These are phyloP conservation scores for Drymodes brunneopygia DNA, from an alignment of 2,113 vertebrate species.

Conservation along the genomic window DNA sequence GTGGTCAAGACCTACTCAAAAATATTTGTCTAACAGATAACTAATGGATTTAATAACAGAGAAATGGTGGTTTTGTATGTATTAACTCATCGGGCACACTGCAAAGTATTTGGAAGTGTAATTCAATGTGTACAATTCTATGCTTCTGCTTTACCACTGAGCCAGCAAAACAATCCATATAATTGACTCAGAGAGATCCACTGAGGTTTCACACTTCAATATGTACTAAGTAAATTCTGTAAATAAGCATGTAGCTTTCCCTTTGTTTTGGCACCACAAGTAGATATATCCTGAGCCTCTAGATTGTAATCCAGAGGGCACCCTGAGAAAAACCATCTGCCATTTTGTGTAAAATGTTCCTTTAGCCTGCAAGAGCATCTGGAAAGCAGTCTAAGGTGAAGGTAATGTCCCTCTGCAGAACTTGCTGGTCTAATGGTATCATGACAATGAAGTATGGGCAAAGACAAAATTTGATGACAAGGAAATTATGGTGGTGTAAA, in stretches of 20 bases:
- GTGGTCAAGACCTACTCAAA: not conserved
- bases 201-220: not conserved
- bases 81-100: not conserved
- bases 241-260: not conserved
- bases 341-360: not conserved
- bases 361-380: not conserved
- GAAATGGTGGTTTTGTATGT: not conserved
- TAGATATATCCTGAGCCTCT: not conserved
- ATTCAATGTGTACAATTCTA: not conserved
- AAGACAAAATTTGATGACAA: not conserved
- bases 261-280: not conserved
- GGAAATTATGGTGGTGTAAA: not conserved
- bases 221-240: not conserved
- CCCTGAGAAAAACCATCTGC: not conserved
- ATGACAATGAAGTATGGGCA: not conserved
- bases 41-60: not conserved
- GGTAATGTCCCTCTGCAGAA: not conserved
- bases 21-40: not conserved
- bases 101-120: not conserved
- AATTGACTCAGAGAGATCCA: not conserved
- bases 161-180: not conserved
- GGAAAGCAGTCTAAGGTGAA: not conserved
- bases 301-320: not conserved
- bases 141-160: not conserved
- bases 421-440: fast-evolving